Evolutionary conservation across 2,888 invertebrate species (phyloP).

Genomic region (Meandrusa payeni): DNA sequence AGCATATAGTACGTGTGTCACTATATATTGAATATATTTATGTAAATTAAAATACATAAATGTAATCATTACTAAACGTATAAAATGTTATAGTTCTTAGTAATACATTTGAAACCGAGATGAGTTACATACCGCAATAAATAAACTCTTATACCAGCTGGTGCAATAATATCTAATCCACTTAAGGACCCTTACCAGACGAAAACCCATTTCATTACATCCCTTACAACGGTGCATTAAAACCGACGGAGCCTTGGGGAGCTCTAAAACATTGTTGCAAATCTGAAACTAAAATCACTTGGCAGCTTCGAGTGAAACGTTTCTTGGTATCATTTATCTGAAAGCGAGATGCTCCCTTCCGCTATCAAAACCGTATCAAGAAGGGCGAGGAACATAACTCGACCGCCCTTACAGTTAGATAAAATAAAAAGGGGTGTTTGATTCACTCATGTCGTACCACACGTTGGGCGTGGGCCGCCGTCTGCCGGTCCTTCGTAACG

Average conservation of each 20-base stretch:
- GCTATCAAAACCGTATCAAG: conserved; percentile 79
- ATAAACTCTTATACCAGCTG: conserved; percentile 35
- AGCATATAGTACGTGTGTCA: too few relatives aligned
- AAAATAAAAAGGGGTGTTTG: conserved; percentile 76
- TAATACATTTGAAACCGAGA: conserved; percentile 35
- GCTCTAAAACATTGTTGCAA: conserved; percentile 69
- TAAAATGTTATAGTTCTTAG: too few relatives aligned
- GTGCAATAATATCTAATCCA: conserved; percentile 59
- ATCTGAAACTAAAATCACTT: conserved; percentile 44
- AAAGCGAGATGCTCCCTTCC: conserved; percentile 73
- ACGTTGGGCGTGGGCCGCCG: conserved; percentile 42
- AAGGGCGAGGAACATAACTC: conserved; percentile 73
- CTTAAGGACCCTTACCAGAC: conserved; percentile 53
- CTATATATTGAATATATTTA: too few relatives aligned
- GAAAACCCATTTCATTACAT: conserved; percentile 65
- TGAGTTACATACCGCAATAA: conserved; percentile 32
- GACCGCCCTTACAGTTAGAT: conserved; percentile 76
- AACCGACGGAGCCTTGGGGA: conserved; percentile 47
- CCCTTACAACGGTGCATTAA: conserved; percentile 57
- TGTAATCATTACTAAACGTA: too few relatives aligned
- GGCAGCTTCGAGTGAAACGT: conserved; percentile 30
- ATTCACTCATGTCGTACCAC: conserved; percentile 71
- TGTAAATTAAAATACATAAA: too few relatives aligned
- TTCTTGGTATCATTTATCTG: conserved; percentile 69
- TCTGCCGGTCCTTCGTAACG: conserved; percentile 53